Evolutionary conservation across 2,113 vertebrate species (phyloP), one percentile per base, ranked within the genome.

Genomic region (Cyanoramphus novaezelandiae): DNA sequence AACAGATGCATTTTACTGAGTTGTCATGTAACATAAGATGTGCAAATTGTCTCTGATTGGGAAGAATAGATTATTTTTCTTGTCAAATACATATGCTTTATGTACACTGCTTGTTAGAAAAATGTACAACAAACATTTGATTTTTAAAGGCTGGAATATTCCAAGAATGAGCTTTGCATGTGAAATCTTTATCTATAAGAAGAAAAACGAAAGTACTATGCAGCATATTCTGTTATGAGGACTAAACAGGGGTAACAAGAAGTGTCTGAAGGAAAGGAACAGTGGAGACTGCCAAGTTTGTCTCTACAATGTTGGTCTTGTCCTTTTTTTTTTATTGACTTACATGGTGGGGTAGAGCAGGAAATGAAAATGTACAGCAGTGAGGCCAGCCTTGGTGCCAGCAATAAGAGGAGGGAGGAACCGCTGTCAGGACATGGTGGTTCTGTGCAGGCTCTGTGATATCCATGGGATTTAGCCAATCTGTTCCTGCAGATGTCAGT

Each of bases 401-500:
- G 28, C 0, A 6, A 43, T 76, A n/a, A 78, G 67, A 79, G 63
- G 12, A 93, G 44, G 88, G 43, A 88, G 86, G 80, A 75, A 39
- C 24, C 0, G 0, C 6, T 50, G 85, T 46, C 0, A 1, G 77
- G 60, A 52, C 1, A 0, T 2, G 10, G 64, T 8, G 8, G 68
- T 60, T 88, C 84, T 19, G 89, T 82, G 90, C 72, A 64, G 19
- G 82, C 88, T 94, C 88, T 69, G 81, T 79, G 91, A 62, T 87
- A 85, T 85, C 95, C 88, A 41, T 3, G 87, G 86, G 91, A 96
- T 94, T 96, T 82, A 59, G 86, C 86, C 93, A 95, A 94, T 93
- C 96, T 96, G 96, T 44, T 95, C 91, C 91, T 94, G 95, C 96
- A 97, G 95, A 74, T 95, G 96, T 92, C 88, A 17, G 65, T 89